phyloP scores from a whole-genome alignment of 2,113 vertebrate species.

The Pollachius pollachius region DNA sequence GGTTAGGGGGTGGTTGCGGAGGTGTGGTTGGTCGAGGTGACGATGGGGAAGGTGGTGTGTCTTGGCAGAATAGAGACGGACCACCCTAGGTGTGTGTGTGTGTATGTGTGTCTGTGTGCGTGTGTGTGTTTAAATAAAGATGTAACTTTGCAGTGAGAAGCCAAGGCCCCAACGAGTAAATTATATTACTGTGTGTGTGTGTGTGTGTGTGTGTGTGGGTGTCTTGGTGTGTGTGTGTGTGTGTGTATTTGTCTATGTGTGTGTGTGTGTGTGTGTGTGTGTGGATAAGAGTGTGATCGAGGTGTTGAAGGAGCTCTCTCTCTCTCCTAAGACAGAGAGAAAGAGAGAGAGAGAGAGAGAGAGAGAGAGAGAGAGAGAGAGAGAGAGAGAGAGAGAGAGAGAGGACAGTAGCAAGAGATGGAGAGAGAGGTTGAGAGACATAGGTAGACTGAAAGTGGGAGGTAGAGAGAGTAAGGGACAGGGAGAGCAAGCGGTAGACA shows the following conservation, averaged over 20 bases:
- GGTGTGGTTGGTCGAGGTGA: slow-evolving; percentile 49
- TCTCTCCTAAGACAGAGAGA: no score
- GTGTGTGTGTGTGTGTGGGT: background rate
- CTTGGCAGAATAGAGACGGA: background rate
- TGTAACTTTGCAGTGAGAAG: background rate
- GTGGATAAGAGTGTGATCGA: slow-evolving; percentile 42
- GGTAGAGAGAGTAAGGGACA: no score
- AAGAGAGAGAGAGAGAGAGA: no score
- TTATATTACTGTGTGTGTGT: background rate
- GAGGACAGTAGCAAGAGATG: no score
- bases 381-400: no score
- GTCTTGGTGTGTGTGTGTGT: slow-evolving; percentile 6
- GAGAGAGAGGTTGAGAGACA: no score
- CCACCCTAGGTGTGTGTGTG: slow-evolving; percentile 21
- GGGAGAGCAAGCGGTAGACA: no score
- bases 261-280: slow-evolving; percentile 21
- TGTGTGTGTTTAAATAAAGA: background rate
- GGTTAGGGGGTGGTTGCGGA: slow-evolving; percentile 71
- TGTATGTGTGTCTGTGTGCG: slow-evolving; percentile 6
- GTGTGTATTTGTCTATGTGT: slow-evolving; percentile 8
- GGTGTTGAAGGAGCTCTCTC: no score
- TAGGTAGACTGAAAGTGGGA: no score
- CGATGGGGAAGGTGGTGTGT: background rate
- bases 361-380: no score
- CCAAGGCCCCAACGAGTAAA: background rate